Conservation (phyloP, 2,797 vertebrate species). For the Mormyrops boulengeri region DNA sequence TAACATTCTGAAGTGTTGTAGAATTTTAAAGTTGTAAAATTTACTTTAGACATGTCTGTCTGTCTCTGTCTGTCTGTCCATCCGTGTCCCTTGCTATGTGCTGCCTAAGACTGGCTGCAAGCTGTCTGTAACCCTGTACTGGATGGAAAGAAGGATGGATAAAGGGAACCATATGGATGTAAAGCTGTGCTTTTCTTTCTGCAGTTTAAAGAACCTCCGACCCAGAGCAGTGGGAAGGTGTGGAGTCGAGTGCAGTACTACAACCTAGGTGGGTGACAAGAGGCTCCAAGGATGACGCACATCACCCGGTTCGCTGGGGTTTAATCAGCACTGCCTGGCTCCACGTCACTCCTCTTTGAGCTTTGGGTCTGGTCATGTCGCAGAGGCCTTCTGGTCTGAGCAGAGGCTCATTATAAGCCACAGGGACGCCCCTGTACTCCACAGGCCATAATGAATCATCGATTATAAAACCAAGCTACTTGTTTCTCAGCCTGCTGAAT, state of each 20-base stretch:
- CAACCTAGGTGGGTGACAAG: conserved; percentile 31
- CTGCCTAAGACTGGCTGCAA: not conserved
- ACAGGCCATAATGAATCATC: conserved; percentile 11
- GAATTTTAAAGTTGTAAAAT: not conserved
- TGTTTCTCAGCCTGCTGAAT: conserved; percentile 3
- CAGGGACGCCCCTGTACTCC: conserved; percentile 20
- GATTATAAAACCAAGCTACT: conserved; percentile 1
- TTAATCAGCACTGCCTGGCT: not conserved
- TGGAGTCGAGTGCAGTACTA: conserved; percentile 42
- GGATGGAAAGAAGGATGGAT: not conserved
- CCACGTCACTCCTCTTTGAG: not conserved
- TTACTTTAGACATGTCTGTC: not conserved
- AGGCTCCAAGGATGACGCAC: not conserved
- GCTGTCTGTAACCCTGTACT: not conserved
- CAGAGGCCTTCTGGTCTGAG: not conserved
- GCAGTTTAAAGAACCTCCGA: conserved; percentile 51
- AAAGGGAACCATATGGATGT: not conserved
- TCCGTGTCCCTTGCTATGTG: not conserved
- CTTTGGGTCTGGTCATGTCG: not conserved
- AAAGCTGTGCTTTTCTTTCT: conserved; percentile 11
- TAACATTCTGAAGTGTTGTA: not conserved
- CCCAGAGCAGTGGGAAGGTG: conserved; percentile 43
- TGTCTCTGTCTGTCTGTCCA: not conserved
- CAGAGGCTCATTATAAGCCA: conserved; percentile 12
- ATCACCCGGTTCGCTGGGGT: not conserved